phyloP scores from a whole-genome alignment of 2,888 invertebrate species.

The Rotaria sp. region DNA sequence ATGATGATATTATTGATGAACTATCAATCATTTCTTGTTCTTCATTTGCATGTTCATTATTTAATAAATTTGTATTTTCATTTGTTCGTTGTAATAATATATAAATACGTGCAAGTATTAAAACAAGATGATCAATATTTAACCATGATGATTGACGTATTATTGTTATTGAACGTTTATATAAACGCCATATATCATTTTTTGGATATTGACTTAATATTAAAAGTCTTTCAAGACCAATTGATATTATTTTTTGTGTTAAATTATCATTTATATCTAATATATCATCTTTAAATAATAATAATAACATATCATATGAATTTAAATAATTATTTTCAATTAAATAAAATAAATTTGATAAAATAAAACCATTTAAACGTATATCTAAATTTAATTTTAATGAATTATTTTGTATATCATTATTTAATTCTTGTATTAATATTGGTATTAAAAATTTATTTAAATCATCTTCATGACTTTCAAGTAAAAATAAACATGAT shows the following conservation, averaged over 20 bases:
- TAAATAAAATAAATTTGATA: neutral
- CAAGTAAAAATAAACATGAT: slow-evolving; percentile 3
- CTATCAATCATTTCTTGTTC: neutral
- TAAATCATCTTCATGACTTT: slow-evolving; percentile 30
- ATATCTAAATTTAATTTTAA: neutral
- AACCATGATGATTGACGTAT: neutral
- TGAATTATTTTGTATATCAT: neutral
- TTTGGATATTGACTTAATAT: neutral
- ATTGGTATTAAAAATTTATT: slow-evolving; percentile 1
- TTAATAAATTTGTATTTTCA: neutral
- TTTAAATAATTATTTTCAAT: neutral
- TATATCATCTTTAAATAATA: neutral
- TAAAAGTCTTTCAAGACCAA: slow-evolving; percentile 3
- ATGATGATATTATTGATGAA: neutral
- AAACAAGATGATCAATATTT: neutral
- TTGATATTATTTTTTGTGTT: neutral
- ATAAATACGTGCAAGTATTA: slow-evolving; percentile 16
- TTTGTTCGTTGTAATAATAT: neutral
- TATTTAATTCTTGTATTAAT: neutral
- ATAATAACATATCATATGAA: neutral
- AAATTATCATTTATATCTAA: neutral
- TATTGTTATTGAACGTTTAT: neutral
- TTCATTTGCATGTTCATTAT: neutral
- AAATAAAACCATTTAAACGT: neutral
- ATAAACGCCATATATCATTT: slow-evolving; percentile 17